Base-by-base conservation (phyloP, 2,888 invertebrate genomes). In the Thymelicus lineola region DNA sequence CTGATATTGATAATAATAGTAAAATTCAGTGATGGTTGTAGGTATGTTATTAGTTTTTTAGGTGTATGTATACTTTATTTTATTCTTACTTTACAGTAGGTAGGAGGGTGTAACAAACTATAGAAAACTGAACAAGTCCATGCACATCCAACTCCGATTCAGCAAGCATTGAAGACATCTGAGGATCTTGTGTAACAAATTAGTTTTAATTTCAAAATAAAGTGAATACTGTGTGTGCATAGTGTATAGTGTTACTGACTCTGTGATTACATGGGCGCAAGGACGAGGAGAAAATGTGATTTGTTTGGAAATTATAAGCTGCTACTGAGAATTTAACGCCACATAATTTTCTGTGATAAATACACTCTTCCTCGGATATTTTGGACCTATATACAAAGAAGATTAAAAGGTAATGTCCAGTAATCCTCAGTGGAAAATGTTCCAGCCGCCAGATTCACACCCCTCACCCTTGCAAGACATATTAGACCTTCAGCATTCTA, bases 101-200 rank as follows among this genome's bases (percentile, higher is more conserved):
- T 78, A 77, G 76, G 86, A 86, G 84, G 83, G 84, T 84, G 82
- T 81, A 87, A 88, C 84, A 84, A 83, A 86, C 83, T 80, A 68
- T 69, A 74, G 59, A 75, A 66, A 74, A 69, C 73, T 67, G 72
- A 77, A 74, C 68, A 75, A 75, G 74, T 74, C 66, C 61, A 74
- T 74, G 73, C 73, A 77, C 88, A 91, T 85, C 86, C 85, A 87
- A 96, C 94, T 95, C 95, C 95, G 95, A 96, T 95, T 95, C 96
- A 96, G 96, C 96, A 96, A 96, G 96, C 96, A 97, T 96, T 97
- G 96, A 96, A 96, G 96, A 96, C 96, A 96, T 96, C 96, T 96
- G 96, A 96, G 96, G 96, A 96, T 96, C 95, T 87, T 88, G 86
- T 85, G 80, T 87, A 87, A 83, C 82, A 84, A 86, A 95, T 94